Conservation (phyloP, 2,888 invertebrate genomes). For the Dryococelus australis region DNA sequence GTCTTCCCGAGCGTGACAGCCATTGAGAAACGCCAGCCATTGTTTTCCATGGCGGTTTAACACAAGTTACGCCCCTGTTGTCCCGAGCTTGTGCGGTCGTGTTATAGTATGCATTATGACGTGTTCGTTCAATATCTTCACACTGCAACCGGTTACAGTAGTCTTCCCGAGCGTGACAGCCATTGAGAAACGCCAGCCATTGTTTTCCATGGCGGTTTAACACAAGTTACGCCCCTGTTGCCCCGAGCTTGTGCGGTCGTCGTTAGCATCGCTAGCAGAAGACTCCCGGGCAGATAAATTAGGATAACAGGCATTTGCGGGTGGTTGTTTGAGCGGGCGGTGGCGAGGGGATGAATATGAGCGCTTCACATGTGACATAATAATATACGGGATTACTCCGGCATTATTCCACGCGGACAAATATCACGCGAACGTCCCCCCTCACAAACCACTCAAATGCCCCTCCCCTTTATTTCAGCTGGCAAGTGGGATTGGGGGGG, state of each 20-base stretch:
- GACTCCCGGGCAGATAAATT: not conserved
- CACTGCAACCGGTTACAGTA: too few species aligned
- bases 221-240: too few species aligned
- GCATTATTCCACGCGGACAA: not conserved
- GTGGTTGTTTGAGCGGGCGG: not conserved
- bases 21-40: too few species aligned
- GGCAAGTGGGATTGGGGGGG: not conserved
- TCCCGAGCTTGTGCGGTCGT: too few species aligned
- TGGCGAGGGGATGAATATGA: not conserved
- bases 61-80: too few species aligned
- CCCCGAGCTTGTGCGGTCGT: not conserved
- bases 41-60: too few species aligned
- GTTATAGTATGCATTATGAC: too few species aligned
- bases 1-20: too few species aligned
- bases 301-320: constrained; percentile 3
- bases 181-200: too few species aligned
- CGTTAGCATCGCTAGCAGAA: not conserved
- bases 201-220: too few species aligned
- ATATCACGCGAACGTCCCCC: not conserved
- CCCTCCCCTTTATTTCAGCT: not conserved
- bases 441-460: not conserved
- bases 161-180: too few species aligned
- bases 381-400: constrained; percentile 1
- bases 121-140: too few species aligned
- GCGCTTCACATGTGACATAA: constrained; percentile 1